phyloP scores from a whole-genome alignment of 2,888 invertebrate species.

The Drosophila mimica region DNA sequence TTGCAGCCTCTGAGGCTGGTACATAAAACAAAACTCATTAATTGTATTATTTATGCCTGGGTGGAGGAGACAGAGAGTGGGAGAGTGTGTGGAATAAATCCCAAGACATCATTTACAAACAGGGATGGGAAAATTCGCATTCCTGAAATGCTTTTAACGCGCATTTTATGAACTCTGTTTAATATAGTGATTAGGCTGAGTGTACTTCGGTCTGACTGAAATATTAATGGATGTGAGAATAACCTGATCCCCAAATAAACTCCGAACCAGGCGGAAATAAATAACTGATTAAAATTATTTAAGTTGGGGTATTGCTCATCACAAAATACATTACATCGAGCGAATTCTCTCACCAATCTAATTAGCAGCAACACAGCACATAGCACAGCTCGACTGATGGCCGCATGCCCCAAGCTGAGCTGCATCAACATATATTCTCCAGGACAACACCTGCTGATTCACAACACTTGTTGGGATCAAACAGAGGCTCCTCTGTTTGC shows the following conservation, averaged over 20 bases:
- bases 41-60: constrained; percentile 41
- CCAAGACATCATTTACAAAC: constrained; percentile 5
- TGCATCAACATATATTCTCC: constrained; percentile 10
- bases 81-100: constrained; percentile 15
- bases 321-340: neutral
- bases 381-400: neutral
- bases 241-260: neutral
- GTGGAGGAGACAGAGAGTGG: neutral
- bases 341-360: constrained; percentile 22
- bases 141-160: constrained; percentile 43
- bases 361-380: constrained; percentile 32
- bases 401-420: constrained; percentile 4
- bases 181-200: constrained; percentile 41
- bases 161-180: constrained; percentile 55
- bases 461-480: too few relatives aligned
- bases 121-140: constrained; percentile 18
- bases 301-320: neutral
- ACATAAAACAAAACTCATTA: constrained; percentile 57
- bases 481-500: too few relatives aligned
- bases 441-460: neutral
- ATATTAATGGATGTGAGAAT: constrained; percentile 19
- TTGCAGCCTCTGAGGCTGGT: constrained; percentile 14
- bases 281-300: neutral
- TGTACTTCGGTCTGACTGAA: constrained; percentile 2
- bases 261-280: constrained; percentile 1